A percentile compares a stretch with the other conserved stretches of the same genome.
Conservation (phyloP, 2,113 vertebrate genomes). For the Neotragus moschatus region DNA sequence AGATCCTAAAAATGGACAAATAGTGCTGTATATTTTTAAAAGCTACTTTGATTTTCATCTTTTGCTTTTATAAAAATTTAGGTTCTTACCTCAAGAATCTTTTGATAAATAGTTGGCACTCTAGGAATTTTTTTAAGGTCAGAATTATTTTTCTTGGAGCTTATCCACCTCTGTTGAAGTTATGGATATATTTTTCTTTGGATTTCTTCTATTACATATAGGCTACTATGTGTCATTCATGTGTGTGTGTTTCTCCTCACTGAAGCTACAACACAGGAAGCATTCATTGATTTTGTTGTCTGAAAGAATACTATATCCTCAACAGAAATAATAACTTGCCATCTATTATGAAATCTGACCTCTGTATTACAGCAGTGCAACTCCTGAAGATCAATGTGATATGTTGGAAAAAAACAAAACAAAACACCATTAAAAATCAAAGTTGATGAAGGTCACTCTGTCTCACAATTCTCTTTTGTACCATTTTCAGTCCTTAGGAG, state of each 20-base stretch:
- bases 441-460: constrained; percentile 49
- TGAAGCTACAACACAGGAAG: not conserved
- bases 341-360: constrained; percentile 45
- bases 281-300: constrained; percentile 30
- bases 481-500: not conserved
- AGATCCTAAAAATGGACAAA: not conserved
- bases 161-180: not conserved
- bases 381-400: constrained; percentile 30
- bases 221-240: not conserved
- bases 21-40: not conserved
- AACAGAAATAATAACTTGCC: constrained; percentile 33
- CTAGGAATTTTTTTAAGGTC: not conserved
- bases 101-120: not conserved
- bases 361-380: constrained; percentile 15
- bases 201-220: not conserved
- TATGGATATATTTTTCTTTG: not conserved
- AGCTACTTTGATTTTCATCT: not conserved
- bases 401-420: not conserved
- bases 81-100: not conserved
- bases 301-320: not conserved
- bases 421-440: constrained; percentile 33
- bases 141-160: not conserved
- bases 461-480: not conserved
- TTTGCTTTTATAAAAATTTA: not conserved
- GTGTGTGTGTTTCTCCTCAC: not conserved